Conservation (phyloP, 2,113 vertebrate genomes). For the Ifrita kowaldi region DNA sequence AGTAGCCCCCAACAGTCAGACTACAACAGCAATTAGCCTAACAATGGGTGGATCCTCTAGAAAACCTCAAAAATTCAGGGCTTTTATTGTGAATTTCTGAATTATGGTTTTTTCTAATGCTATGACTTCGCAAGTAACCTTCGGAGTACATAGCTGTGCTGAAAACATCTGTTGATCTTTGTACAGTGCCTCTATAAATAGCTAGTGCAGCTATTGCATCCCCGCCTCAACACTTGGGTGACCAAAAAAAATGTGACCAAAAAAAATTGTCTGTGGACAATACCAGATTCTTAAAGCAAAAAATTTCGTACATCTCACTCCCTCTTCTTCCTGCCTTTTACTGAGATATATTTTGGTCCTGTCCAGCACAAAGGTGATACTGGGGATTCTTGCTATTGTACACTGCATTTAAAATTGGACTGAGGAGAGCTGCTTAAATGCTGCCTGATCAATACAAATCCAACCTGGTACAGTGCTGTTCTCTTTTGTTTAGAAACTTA, state of each 20-base stretch:
- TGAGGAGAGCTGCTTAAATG: not conserved
- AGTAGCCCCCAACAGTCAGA: rapidly evolving
- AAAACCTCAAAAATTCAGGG: not conserved
- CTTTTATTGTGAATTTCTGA: not conserved
- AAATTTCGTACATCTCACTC: not conserved
- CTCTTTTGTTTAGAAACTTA: not conserved
- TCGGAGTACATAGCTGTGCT: not conserved
- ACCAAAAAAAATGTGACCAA: not conserved
- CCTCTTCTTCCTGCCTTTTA: not conserved
- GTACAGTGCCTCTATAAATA: not conserved
- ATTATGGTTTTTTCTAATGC: not conserved
- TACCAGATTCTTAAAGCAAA: not conserved
- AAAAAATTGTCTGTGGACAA: not conserved
- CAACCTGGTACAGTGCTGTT: rapidly evolving
- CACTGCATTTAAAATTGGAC: not conserved
- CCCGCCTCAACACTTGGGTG: not conserved
- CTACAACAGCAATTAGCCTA: not conserved
- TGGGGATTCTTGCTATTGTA: not conserved
- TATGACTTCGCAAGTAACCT: not conserved
- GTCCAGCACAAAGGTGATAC: not conserved
- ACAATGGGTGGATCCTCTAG: not conserved
- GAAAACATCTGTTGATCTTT: conserved; percentile 48
- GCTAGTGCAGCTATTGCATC: not conserved
- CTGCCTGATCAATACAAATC: not conserved
- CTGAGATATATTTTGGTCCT: not conserved